These are phyloP conservation scores for Talpa occidentalis DNA, from an alignment of 2,113 vertebrate genomes.

Conservation along the genomic window DNA sequence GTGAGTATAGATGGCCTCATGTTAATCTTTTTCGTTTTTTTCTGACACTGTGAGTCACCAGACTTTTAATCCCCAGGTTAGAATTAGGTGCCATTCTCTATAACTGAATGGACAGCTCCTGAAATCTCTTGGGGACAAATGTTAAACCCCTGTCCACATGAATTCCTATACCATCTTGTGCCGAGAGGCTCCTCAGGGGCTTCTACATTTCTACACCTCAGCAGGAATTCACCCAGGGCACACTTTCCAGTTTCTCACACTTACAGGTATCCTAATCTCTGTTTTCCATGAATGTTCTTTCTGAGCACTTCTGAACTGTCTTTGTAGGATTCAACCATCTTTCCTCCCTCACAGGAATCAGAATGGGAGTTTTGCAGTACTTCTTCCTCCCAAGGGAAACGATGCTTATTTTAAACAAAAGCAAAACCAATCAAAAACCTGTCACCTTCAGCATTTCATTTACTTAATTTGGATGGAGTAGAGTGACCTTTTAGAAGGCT, in stretches of 20 bases:
- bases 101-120: not conserved
- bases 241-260: not conserved
- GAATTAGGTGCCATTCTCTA: not conserved
- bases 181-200: not conserved
- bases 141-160: not conserved
- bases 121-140: not conserved
- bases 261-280: not conserved
- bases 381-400: not conserved
- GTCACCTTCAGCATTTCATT: not conserved
- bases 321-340: not conserved
- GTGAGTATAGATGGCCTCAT: no score
- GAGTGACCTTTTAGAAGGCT: not conserved
- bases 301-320: not conserved
- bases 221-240: not conserved
- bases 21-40: not conserved
- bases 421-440: not conserved
- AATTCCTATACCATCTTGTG: not conserved
- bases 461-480: not conserved
- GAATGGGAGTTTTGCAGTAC: not conserved
- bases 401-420: not conserved
- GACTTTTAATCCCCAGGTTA: not conserved
- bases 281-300: not conserved
- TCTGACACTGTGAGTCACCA: not conserved
- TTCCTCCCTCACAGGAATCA: not conserved
- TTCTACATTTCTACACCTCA: not conserved